Evolutionary conservation across 2,797 vertebrate genomes (phyloP), one percentile per base, ranked within the genome.

Genomic region (Acanthurus leucopareius): DNA sequence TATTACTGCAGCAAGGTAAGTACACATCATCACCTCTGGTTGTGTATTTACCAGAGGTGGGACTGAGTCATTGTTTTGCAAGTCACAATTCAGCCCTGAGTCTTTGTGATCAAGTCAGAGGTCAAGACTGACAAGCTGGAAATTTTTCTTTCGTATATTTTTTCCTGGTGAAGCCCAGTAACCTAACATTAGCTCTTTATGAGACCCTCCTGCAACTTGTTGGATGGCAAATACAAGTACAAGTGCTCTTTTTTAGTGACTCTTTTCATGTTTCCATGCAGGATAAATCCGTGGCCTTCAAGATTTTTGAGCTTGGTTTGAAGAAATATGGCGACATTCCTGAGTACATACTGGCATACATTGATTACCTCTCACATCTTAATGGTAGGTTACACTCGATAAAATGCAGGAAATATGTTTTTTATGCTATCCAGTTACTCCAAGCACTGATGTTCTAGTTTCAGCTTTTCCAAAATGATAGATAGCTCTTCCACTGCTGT

Each of bases 251-350:
- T 52, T 32, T 22, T 0, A 48, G 6, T 11, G 19, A 25, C 44
- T 61, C 8, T 69, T 17, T 35, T 40, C 64, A 19, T 82, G 25
- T 60, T 51, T 64, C 15, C 32, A 51, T 84, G 78, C 94, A 99
- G 98, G 98, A 99, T 93, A 99, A 99, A 91, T 99, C 98, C 4
- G 98, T 99, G 95, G 98, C 98, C 95, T 99, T 99, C 92, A 99
- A 99, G 95, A 99, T 99, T 92, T 99, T 99, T 95, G 98, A 99
- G 88, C 96, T 99, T 40, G 98, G 98, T 67, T 93, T 99, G 87
- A 99, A 99, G 95, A 99, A 99, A 92, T 99, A 99, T 2, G 98
- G 98, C 15, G 98, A 99, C 93, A 97, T 99, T 95, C 98, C 98
- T 86, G 98, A 99, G 93, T 99, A 99, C 80, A 99, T 99, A 64